phyloP scores from a whole-genome alignment of 2,888 invertebrate species.

The Campoletis raptor region DNA sequence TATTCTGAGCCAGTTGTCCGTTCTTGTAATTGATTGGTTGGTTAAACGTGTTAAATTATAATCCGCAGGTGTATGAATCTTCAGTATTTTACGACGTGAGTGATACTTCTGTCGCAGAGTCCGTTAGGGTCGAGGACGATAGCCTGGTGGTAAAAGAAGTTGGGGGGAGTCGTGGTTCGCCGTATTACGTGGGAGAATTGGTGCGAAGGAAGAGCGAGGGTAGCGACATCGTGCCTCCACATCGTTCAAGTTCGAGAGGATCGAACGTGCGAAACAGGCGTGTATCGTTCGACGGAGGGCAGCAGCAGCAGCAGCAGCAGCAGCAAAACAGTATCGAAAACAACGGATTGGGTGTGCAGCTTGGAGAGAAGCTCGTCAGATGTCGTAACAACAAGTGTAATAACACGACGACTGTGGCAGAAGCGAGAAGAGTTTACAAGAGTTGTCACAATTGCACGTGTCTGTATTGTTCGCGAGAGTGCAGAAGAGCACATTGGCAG shows the following conservation, averaged over 20 bases:
- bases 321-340: slow-evolving; percentile 64
- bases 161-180: slow-evolving; percentile 73
- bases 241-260: slow-evolving; percentile 64
- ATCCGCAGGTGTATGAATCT: slow-evolving; percentile 62
- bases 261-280: slow-evolving; percentile 81
- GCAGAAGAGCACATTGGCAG: slow-evolving; percentile 96
- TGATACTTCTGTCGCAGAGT: slow-evolving; percentile 78
- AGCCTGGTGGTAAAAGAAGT: slow-evolving; percentile 70
- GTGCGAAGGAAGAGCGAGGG: slow-evolving; percentile 89
- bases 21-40: slow-evolving; percentile 2
- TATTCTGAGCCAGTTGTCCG: neutral
- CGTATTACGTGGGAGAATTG: slow-evolving; percentile 79
- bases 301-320: slow-evolving; percentile 81
- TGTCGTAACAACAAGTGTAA: slow-evolving; percentile 94
- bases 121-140: slow-evolving; percentile 80
- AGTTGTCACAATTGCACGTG: slow-evolving; percentile 98
- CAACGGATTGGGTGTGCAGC: slow-evolving; percentile 76
- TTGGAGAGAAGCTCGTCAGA: slow-evolving; percentile 86
- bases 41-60: slow-evolving; percentile 26
- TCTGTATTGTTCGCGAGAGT: slow-evolving; percentile 96
- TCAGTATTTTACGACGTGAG: slow-evolving; percentile 64
- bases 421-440: slow-evolving; percentile 94
- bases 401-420: slow-evolving; percentile 89
- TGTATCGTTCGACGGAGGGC: slow-evolving; percentile 87
- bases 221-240: slow-evolving; percentile 85